Conservation (phyloP, 37 sponge, comb jelly and placozoan species). For the Aphrocallistes beatrix region DNA sequence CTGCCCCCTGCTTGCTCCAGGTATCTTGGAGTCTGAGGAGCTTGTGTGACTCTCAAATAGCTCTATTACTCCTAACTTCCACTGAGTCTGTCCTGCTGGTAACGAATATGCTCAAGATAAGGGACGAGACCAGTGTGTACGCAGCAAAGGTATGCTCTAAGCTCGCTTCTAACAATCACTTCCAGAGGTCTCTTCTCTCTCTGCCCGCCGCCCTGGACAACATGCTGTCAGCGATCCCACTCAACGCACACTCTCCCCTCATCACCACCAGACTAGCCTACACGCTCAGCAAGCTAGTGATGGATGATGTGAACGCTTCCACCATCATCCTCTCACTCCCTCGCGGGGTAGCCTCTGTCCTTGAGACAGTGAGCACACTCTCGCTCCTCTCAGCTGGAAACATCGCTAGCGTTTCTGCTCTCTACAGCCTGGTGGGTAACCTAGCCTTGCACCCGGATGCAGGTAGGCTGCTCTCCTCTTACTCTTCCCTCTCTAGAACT, state of each 20-base stretch:
- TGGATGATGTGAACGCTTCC: neutral
- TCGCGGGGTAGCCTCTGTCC: neutral
- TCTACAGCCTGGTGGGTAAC: neutral
- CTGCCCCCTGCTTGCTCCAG: conserved; percentile 6
- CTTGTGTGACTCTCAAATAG: neutral
- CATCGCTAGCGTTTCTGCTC: neutral
- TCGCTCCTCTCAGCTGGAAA: neutral
- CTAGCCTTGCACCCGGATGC: neutral
- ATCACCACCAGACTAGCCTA: neutral
- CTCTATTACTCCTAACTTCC: neutral
- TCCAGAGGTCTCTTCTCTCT: neutral
- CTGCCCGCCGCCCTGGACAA: neutral
- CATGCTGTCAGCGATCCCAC: neutral
- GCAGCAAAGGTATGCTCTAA: conserved; percentile 9
- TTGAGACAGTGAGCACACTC: neutral
- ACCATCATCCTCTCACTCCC: neutral
- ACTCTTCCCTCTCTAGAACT: neutral
- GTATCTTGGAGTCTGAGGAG: neutral
- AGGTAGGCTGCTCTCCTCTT: neutral
- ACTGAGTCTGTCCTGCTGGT: neutral
- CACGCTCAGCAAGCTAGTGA: neutral
- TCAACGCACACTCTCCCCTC: neutral
- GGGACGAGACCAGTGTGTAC: neutral
- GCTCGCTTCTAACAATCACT: neutral
- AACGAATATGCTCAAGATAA: neutral